Conservation (phyloP, 2,113 vertebrate species). For the Carollia perspicillata region DNA sequence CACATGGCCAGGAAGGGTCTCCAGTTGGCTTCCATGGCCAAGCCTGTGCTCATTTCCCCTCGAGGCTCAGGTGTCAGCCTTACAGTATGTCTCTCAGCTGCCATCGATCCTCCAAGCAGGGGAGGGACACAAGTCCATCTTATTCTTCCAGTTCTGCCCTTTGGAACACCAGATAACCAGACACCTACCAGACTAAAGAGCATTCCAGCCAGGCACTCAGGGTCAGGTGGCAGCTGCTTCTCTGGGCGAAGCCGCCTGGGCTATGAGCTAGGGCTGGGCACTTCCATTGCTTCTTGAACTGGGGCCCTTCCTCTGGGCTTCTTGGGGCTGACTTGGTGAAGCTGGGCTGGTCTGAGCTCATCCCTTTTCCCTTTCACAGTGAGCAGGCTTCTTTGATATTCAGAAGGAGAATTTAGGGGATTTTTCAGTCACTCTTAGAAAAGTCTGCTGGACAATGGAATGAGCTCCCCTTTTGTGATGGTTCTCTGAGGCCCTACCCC, state of each 20-base stretch:
- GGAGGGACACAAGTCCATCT: background rate
- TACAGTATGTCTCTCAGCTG: constrained; percentile 59
- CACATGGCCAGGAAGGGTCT: background rate
- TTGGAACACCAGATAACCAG: background rate
- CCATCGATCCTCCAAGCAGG: constrained; percentile 66
- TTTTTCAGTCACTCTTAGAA: background rate
- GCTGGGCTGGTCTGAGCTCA: background rate
- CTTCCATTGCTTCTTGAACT: background rate
- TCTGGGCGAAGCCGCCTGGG: background rate
- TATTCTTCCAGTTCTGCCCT: background rate
- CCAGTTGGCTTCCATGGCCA: constrained; percentile 63
- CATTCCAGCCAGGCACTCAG: background rate
- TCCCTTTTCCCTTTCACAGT: background rate
- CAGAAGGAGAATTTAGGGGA: background rate
- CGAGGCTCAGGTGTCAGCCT: constrained; percentile 72
- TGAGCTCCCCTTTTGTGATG: background rate
- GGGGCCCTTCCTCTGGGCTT: background rate
- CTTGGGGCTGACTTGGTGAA: background rate
- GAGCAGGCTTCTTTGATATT: background rate
- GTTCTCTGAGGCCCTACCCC: background rate
- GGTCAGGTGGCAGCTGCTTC: background rate
- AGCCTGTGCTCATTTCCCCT: constrained; percentile 64
- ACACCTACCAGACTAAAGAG: background rate
- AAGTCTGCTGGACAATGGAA: background rate
- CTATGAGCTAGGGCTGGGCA: background rate